Evolutionary conservation across 2,888 invertebrate species (phyloP), one percentile per base, ranked within the genome.

Genomic region (Drosophila barbarae): DNA sequence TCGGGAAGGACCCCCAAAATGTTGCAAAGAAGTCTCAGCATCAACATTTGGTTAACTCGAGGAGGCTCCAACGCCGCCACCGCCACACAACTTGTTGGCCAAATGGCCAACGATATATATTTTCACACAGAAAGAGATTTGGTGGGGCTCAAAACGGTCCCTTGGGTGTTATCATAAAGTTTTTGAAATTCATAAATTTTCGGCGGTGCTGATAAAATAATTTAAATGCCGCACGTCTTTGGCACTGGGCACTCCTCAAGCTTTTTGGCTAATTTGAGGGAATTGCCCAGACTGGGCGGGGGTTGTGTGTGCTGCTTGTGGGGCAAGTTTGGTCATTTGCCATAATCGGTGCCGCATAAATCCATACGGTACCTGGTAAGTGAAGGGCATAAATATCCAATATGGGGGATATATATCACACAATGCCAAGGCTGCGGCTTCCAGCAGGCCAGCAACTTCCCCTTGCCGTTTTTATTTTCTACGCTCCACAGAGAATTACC

Each of bases 151-250:
- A 74, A 84, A 83, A 70, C 35, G 70, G 60, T 60, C 84, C 84
- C 77, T 54, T 61, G 84, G 86, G 86, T 70, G 76, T 71, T 75
- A 69, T 86, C 70, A 65, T 32, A 76, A 86, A 85, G 55, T 85
- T 86, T 86, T 54, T 42, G 55, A 76, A 77, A 76, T 73, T 69
- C 81, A 86, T 84, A 85, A 78, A 78, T 77, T 81, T 68, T 68
- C 32, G 47, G 66, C 28, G 41, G 71, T 56, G 53, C 70, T 56
- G 67, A 78, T 84, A 75, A 82, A 81, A 84, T 81, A 73, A 81
- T 77, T 84, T 77, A 67, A 76, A 51, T 65, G 67, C 63, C 51
- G 60, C 80, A 83, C 83, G 74, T 72, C 30, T 30, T 54, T 66
- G 64, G 35, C 64, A 42, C 64, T 39, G 72, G 61, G 58, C 67